A percentile compares a stretch with the other conserved stretches of the same genome.
phyloP scores from a whole-genome alignment of 2,888 invertebrate genomes.

The Sussaba pulchella region DNA sequence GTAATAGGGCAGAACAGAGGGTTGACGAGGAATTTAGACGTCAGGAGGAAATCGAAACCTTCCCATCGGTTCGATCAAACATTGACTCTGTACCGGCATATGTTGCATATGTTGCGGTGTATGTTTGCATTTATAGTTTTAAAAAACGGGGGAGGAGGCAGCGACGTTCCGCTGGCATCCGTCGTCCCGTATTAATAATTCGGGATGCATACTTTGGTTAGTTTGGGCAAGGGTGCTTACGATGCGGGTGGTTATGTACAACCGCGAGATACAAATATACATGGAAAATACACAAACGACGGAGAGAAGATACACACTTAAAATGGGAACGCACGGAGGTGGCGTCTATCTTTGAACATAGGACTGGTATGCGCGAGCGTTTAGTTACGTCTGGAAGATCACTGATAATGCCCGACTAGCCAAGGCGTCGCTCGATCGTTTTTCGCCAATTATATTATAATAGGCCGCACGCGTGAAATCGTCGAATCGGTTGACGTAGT shows the following conservation, averaged over 20 bases:
- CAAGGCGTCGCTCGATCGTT: slow-evolving; percentile 24
- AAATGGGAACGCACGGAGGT: slow-evolving; percentile 23
- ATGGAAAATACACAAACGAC: slow-evolving; percentile 35
- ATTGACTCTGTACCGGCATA: slow-evolving; percentile 9
- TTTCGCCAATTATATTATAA: slow-evolving; percentile 39
- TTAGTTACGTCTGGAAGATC: slow-evolving; percentile 41
- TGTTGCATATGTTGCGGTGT: slow-evolving; percentile 1
- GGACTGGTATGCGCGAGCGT: slow-evolving; percentile 7
- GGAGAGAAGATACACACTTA: slow-evolving; percentile 20
- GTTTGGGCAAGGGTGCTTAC: background rate
- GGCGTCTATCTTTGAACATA: slow-evolving; percentile 10
- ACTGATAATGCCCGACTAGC: slow-evolving; percentile 42
- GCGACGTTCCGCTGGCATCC: background rate
- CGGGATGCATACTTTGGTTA: slow-evolving; percentile 16
- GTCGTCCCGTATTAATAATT: slow-evolving; percentile 31
- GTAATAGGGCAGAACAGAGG: too few species aligned
- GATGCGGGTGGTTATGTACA: slow-evolving; percentile 45
- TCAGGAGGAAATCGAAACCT: background rate
- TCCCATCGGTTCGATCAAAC: slow-evolving; percentile 32
- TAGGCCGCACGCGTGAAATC: slow-evolving; percentile 37
- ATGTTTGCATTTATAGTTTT: too few species aligned
- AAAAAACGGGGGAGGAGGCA: too few species aligned
- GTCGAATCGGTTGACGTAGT: too few species aligned
- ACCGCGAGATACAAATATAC: slow-evolving; percentile 15
- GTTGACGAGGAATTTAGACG: background rate